These are phyloP conservation scores for Chromobotia macracanthus DNA, from an alignment of 2,797 vertebrate genomes.

Conservation along the genomic window DNA sequence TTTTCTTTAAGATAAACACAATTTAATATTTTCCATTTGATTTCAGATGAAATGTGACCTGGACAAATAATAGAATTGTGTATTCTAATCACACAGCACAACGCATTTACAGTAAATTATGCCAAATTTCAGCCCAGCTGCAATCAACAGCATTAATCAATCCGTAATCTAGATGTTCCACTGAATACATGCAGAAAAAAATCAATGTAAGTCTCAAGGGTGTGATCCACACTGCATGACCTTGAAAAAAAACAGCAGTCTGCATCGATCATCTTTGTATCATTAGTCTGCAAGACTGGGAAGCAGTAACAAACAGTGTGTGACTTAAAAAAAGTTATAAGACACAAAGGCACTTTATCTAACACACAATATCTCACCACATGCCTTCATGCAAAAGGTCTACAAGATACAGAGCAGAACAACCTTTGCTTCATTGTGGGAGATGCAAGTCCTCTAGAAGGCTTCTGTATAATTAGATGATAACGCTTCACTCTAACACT, in stretches of 20 bases:
- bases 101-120: background rate
- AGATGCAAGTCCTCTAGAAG: background rate
- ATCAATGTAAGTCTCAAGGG: slow-evolving; percentile 19
- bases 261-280: slow-evolving; percentile 23
- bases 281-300: slow-evolving; percentile 3
- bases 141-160: slow-evolving; percentile 22
- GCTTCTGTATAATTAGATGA: slow-evolving; percentile 25
- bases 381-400: background rate
- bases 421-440: slow-evolving; percentile 20
- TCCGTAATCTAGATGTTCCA: background rate
- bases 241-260: slow-evolving; percentile 23
- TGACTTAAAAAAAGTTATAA: slow-evolving; percentile 31
- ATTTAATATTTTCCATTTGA: background rate
- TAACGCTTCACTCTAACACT: slow-evolving; percentile 19
- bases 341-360: slow-evolving; percentile 30
- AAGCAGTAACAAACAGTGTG: background rate
- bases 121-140: background rate
- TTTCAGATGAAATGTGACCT: background rate
- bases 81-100: slow-evolving; percentile 23
- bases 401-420: background rate
- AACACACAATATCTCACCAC: background rate
- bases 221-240: slow-evolving; percentile 2
- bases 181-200: slow-evolving; percentile 16
- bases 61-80: background rate
- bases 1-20: background rate